Base-by-base conservation (phyloP, 1,140 invertebrate species). In the Acromyrmex heyeri region DNA sequence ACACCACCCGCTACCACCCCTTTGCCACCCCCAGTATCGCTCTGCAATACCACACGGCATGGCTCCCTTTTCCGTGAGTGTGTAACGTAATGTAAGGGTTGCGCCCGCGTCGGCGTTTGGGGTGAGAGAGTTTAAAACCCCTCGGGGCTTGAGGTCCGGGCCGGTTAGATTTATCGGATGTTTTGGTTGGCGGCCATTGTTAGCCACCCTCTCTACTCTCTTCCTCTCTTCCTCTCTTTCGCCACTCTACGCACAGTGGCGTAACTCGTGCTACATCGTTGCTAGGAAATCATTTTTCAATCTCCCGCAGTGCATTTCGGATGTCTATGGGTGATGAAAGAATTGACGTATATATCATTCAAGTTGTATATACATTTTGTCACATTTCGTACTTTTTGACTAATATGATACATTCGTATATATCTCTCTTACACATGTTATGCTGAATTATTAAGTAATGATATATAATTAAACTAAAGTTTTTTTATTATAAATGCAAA, bases 121-220 rank as follows among this genome's bases (percentile, higher is more conserved):
- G 92, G 92, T 91, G 93, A 94, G 93, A 93, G 90, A 93, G 94
- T 95, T 95, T 95, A 95, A 95, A 95, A 95, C 91, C 94, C 94
- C 93, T 93, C 90, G 94, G 94, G 93, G 94, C 93, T 95, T 94
- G 94, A 94, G 94, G 94, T 95, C 93, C 94, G 91, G 92, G 90
- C 93, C 93, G 94, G 94, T 95, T 95, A 95, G 95, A 95, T 95
- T 95, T 95, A 95, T 95, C 94, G 95, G 93, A 95, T 95, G 94
- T 95, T 95, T 95, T 95, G 95, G 94, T 95, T 94, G 94, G 94
- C 95, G 94, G 94, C 94, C 95, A 95, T 95, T 95, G 94, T 95
- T 95, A 94, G 91, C 91, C 88, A 88, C 88, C 92, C 90, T 91
- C 91, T 83, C 77, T 64, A 72, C 87, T 86, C 91, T 92, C 90